A percentile compares a stretch with the other conserved stretches of the same genome.
Evolutionary conservation across 2,888 invertebrate genomes (phyloP).

Genomic region (Agrotis exclamationis): DNA sequence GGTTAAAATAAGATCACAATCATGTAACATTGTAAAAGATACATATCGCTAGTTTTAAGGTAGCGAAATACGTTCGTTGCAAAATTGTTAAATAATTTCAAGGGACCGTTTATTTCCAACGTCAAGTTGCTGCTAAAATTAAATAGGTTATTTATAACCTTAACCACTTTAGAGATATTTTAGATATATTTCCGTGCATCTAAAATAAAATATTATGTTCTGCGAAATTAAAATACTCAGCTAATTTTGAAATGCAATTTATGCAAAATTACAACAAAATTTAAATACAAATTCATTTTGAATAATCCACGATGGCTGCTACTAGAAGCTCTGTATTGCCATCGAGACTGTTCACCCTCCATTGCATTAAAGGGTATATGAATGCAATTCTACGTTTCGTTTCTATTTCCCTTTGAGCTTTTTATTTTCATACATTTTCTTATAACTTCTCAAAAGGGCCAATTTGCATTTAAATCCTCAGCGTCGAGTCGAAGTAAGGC

Average conservation of each 20-base stretch:
- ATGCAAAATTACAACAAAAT: background rate
- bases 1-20: background rate
- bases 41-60: background rate
- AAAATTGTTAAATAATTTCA: background rate
- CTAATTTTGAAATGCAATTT: constrained; percentile 2
- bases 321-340: background rate
- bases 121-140: background rate
- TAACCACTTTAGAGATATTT: background rate
- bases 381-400: constrained; percentile 52
- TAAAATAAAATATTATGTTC: background rate
- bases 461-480: constrained; percentile 67
- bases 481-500: constrained; percentile 15
- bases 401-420: constrained; percentile 40
- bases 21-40: background rate
- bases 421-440: constrained; percentile 58
- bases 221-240: constrained; percentile 5
- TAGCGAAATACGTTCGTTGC: background rate
- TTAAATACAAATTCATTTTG: constrained; percentile 21
- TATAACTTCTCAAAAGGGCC: constrained; percentile 54
- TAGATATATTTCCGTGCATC: background rate
- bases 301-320: constrained; percentile 16
- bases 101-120: background rate
- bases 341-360: constrained; percentile 2
- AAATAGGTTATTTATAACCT: background rate
- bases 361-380: constrained; percentile 31